These are phyloP conservation scores for Eptatretus burgeri DNA, from an alignment of 2,113 vertebrate genomes.

Conservation along the genomic window DNA sequence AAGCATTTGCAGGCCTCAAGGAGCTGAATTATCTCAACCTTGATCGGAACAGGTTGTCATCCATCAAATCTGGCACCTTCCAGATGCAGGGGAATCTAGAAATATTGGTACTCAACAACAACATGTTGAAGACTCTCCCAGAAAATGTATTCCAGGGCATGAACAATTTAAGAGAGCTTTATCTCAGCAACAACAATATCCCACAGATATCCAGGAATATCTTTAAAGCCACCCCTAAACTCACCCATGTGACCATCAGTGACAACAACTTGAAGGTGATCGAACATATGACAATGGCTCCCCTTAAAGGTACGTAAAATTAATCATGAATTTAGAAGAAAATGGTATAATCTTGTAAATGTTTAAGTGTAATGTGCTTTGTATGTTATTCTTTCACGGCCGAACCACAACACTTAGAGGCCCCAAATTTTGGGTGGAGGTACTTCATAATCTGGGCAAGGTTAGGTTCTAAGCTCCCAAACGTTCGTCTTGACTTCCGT, in stretches of 20 bases:
- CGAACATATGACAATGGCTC: conserved; percentile 18
- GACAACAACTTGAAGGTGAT: conserved; percentile 24
- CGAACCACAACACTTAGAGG: no score
- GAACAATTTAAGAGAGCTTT: conserved; percentile 21
- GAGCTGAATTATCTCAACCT: conserved; percentile 26
- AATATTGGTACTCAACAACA: conserved; percentile 28
- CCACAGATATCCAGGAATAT: conserved; percentile 16
- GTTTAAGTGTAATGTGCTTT: not conserved
- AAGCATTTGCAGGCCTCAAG: conserved; percentile 21
- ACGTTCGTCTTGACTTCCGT: no score
- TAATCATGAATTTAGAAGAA: not conserved
- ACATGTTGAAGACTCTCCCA: conserved; percentile 17
- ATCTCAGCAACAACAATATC: conserved; percentile 24
- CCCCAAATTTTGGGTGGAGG: no score
- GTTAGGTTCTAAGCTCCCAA: no score
- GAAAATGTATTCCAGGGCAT: conserved; percentile 17
- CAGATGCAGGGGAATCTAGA: conserved; percentile 16
- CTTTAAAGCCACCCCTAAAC: conserved; percentile 18
- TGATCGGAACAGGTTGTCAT: conserved; percentile 25
- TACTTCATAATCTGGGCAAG: not conserved
- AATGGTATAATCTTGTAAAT: not conserved
- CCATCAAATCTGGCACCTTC: conserved; percentile 16
- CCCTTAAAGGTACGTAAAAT: conserved; percentile 16
- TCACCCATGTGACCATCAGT: conserved; percentile 23
- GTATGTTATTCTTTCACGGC: no score